These are phyloP conservation scores for Morpho achilles DNA, from an alignment of 2,888 invertebrate genomes.

Conservation along the genomic window DNA sequence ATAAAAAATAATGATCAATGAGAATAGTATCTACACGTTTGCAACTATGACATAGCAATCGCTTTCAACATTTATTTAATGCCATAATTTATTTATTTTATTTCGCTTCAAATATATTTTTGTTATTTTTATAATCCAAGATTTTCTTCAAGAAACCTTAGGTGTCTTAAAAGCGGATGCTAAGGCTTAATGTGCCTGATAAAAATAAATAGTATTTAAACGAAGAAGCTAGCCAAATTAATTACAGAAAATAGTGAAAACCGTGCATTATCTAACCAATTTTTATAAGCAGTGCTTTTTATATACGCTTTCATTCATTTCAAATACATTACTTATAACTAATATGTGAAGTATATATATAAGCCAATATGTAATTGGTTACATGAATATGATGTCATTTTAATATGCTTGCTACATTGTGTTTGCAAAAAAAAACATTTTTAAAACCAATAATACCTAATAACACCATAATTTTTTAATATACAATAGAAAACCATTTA, in stretches of 20 bases:
- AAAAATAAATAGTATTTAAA: too few relatives aligned
- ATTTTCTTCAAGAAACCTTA: neutral
- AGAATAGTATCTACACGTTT: too few relatives aligned
- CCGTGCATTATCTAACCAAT: slow-evolving; percentile 66
- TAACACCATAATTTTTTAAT: neutral
- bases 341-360: slow-evolving; percentile 22
- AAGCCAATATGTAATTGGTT: neutral
- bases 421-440: neutral
- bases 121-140: neutral
- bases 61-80: neutral
- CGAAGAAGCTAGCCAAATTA: slow-evolving; percentile 66
- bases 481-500: neutral
- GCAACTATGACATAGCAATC: neutral
- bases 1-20: too few relatives aligned
- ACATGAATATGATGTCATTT: slow-evolving; percentile 13
- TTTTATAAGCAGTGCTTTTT: slow-evolving; percentile 71
- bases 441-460: neutral
- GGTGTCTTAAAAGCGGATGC: slow-evolving; percentile 11
- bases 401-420: slow-evolving; percentile 20
- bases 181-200: neutral
- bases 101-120: too few relatives aligned
- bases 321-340: slow-evolving; percentile 31
- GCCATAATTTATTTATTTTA: too few relatives aligned
- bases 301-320: slow-evolving; percentile 44
- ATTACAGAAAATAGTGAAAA: slow-evolving; percentile 56